Evolutionary conservation across 2,797 vertebrate genomes (phyloP).

Genomic region (Gila robusta): DNA sequence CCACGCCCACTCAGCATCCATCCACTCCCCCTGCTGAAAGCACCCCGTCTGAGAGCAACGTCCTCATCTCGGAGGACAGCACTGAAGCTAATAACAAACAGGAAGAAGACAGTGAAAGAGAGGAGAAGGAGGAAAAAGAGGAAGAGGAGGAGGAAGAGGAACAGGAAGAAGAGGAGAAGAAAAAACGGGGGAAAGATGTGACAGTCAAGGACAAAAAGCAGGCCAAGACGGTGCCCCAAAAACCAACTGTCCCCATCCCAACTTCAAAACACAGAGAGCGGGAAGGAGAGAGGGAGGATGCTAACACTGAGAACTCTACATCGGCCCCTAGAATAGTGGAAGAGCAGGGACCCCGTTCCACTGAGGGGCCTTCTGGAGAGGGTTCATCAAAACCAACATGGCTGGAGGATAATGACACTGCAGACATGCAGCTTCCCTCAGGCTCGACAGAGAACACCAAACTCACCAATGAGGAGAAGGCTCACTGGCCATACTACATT

Average conservation of each 20-base stretch:
- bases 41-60: slow-evolving; percentile 76
- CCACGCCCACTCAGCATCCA: slow-evolving; percentile 78
- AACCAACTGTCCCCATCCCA: slow-evolving; percentile 65
- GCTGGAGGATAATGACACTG: slow-evolving; percentile 71
- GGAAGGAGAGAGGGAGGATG: slow-evolving; percentile 64
- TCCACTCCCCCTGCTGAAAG: slow-evolving; percentile 68
- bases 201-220: slow-evolving; percentile 68
- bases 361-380: slow-evolving; percentile 54
- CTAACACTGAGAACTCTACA: slow-evolving; percentile 51
- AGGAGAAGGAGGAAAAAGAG: slow-evolving; percentile 83
- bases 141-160: slow-evolving; percentile 85
- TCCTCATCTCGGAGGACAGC: slow-evolving; percentile 75
- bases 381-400: slow-evolving; percentile 72
- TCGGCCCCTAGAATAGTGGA: slow-evolving; percentile 54
- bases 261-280: slow-evolving; percentile 81
- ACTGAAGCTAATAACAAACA: slow-evolving; percentile 81
- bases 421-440: slow-evolving; percentile 78
- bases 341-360: slow-evolving; percentile 55
- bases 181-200: slow-evolving; percentile 75
- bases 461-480: slow-evolving; percentile 65
- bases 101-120: slow-evolving; percentile 76
- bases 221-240: slow-evolving; percentile 66
- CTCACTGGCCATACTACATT: slow-evolving; percentile 75
- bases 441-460: slow-evolving; percentile 72
- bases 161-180: slow-evolving; percentile 76